phyloP scores from a whole-genome alignment of 2,113 vertebrate genomes.

The Dicentrarchus labrax region DNA sequence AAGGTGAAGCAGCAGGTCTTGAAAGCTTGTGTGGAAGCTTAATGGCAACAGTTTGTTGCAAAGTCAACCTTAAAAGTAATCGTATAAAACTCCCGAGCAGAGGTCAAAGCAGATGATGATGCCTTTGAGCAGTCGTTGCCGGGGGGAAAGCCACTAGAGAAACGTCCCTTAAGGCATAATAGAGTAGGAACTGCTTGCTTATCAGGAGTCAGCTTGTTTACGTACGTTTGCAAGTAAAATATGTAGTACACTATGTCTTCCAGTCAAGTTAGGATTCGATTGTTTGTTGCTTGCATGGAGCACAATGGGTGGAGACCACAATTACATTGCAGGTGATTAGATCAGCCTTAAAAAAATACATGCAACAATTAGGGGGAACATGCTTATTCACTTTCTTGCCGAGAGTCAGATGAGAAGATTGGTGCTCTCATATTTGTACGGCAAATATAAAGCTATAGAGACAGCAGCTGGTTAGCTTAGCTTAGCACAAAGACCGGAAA shows the following conservation, averaged over 20 bases:
- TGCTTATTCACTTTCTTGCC: neutral
- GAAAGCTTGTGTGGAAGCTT: slow-evolving; percentile 17
- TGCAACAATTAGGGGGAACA: neutral
- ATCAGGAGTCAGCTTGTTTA: neutral
- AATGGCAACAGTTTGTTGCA: slow-evolving; percentile 29
- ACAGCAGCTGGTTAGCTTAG: no score
- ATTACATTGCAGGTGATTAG: neutral
- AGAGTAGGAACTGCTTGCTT: neutral
- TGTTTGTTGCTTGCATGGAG: neutral
- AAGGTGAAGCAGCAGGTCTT: slow-evolving; percentile 14
- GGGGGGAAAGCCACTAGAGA: slow-evolving; percentile 6
- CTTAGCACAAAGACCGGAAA: no score
- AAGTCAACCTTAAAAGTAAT: slow-evolving; percentile 22
- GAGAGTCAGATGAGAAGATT: no score
- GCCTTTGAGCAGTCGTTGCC: neutral
- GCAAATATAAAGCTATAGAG: no score
- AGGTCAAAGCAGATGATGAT: slow-evolving; percentile 26
- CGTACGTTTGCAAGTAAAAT: neutral
- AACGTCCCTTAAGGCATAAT: neutral
- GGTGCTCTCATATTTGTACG: no score
- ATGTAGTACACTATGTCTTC: neutral
- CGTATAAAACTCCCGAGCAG: slow-evolving; percentile 8
- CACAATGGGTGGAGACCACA: neutral
- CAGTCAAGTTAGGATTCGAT: neutral
- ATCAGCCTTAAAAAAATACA: neutral